Conservation (phyloP, 2,888 invertebrate species). For the Eupithecia tripunctaria region DNA sequence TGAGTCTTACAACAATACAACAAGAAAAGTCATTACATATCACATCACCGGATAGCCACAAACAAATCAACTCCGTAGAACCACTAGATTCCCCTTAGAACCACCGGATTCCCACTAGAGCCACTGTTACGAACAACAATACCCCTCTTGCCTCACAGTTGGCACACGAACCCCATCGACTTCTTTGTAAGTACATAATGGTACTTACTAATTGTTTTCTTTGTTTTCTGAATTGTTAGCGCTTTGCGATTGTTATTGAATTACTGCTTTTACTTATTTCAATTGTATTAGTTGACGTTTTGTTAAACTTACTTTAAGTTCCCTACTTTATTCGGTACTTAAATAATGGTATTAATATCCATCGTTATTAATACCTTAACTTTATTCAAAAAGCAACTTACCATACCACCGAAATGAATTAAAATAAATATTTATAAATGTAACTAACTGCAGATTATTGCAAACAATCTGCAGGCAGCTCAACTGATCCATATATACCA, state of each 20-base stretch:
- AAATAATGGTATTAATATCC: too few relatives aligned
- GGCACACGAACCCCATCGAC: not conserved
- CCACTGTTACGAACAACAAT: constrained; percentile 3
- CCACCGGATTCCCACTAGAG: constrained; percentile 3
- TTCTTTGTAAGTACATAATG: not conserved
- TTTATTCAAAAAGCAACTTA: too few relatives aligned
- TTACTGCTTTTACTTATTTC: not conserved
- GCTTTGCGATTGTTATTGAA: not conserved
- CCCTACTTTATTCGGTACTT: too few relatives aligned
- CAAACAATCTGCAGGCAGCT: too few relatives aligned
- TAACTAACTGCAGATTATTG: too few relatives aligned
- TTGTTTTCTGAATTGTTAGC: not conserved
- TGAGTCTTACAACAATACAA: constrained; percentile 2
- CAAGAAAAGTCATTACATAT: constrained; percentile 19
- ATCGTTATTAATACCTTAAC: too few relatives aligned
- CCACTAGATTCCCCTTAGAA: constrained; percentile 5
- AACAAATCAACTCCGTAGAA: constrained; percentile 4
- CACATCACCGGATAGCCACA: constrained; percentile 21
- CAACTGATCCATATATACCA: too few relatives aligned
- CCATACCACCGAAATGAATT: too few relatives aligned
- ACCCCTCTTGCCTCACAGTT: not conserved
- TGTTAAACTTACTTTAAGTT: not conserved
- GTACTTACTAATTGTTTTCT: constrained; percentile 6
- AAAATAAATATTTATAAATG: too few relatives aligned
- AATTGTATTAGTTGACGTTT: not conserved